Conservation (phyloP, 2,113 vertebrate genomes). For the Micromys minutus region DNA sequence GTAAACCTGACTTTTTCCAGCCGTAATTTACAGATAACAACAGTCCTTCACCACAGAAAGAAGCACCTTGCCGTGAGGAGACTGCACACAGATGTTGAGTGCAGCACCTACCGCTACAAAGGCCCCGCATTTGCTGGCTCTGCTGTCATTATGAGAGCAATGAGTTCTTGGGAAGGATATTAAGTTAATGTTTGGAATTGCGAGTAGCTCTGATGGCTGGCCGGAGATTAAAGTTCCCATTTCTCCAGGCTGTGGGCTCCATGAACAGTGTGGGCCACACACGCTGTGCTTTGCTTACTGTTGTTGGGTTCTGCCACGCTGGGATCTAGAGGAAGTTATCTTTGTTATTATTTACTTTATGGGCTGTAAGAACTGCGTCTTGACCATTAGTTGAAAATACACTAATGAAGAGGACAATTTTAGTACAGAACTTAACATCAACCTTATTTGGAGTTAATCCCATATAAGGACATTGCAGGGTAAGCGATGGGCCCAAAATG, state of each 20-base stretch:
- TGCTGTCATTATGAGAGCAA: neutral
- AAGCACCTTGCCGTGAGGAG: neutral
- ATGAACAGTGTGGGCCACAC: neutral
- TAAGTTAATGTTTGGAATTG: neutral
- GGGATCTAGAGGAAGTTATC: conserved; percentile 23
- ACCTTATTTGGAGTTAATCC: conserved; percentile 44
- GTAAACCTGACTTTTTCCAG: neutral
- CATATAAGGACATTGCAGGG: conserved; percentile 10
- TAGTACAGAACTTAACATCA: conserved; percentile 17
- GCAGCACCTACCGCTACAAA: neutral
- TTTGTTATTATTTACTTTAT: conserved; percentile 51
- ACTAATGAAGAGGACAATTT: conserved; percentile 10
- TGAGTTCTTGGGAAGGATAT: neutral
- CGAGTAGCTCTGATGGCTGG: neutral
- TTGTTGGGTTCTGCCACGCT: neutral
- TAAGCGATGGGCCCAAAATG: neutral
- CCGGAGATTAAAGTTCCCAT: neutral
- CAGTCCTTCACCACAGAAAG: neutral
- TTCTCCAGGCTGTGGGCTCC: neutral
- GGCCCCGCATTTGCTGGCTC: neutral
- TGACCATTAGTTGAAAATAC: conserved; percentile 12
- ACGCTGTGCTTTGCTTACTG: neutral
- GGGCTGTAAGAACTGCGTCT: conserved; percentile 5
- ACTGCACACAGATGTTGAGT: neutral
- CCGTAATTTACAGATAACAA: neutral